phyloP scores from a whole-genome alignment of 2,888 invertebrate genomes.

The Drosophila barbarae region DNA sequence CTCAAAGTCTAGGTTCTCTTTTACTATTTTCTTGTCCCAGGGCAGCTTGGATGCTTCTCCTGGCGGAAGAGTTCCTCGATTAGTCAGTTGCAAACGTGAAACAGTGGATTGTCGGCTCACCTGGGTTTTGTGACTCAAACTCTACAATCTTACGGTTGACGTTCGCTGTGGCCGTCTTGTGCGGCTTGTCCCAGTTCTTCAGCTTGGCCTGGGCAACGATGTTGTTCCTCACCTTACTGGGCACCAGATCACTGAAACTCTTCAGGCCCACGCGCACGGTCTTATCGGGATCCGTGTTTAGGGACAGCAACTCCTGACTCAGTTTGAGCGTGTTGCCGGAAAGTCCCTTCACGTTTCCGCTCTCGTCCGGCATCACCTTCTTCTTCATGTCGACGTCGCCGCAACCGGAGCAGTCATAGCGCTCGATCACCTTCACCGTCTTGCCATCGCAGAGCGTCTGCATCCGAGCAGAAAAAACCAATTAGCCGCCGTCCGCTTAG shows the following conservation, averaged over 20 bases:
- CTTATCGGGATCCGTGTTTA: slow-evolving; percentile 88
- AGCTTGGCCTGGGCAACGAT: slow-evolving; percentile 89
- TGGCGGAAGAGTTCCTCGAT: slow-evolving; percentile 18
- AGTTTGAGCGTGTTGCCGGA: slow-evolving; percentile 91
- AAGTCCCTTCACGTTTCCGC: slow-evolving; percentile 90
- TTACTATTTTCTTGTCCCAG: slow-evolving; percentile 87
- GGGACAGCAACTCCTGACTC: slow-evolving; percentile 72
- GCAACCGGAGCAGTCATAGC: slow-evolving; percentile 97
- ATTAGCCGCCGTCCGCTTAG: neutral
- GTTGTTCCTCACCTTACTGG: slow-evolving; percentile 89
- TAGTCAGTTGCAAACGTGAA: too few relatives aligned
- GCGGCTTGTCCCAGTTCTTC: slow-evolving; percentile 90
- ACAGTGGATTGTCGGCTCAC: slow-evolving; percentile 61
- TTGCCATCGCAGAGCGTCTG: slow-evolving; percentile 91
- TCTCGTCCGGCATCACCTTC: slow-evolving; percentile 83
- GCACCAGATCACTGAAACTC: slow-evolving; percentile 91
- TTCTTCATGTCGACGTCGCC: slow-evolving; percentile 97
- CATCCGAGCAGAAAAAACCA: slow-evolving; percentile 45
- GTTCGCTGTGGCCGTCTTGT: slow-evolving; percentile 89
- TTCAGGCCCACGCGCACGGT: slow-evolving; percentile 93
- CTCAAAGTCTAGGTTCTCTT: slow-evolving; percentile 93
- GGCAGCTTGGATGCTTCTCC: slow-evolving; percentile 81
- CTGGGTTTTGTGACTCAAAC: slow-evolving; percentile 85
- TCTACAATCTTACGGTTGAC: slow-evolving; percentile 87
- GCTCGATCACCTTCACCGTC: slow-evolving; percentile 94